These are phyloP conservation scores for Tupiocoris notatus DNA, from an alignment of 2,888 invertebrate species.

Conservation along the genomic window DNA sequence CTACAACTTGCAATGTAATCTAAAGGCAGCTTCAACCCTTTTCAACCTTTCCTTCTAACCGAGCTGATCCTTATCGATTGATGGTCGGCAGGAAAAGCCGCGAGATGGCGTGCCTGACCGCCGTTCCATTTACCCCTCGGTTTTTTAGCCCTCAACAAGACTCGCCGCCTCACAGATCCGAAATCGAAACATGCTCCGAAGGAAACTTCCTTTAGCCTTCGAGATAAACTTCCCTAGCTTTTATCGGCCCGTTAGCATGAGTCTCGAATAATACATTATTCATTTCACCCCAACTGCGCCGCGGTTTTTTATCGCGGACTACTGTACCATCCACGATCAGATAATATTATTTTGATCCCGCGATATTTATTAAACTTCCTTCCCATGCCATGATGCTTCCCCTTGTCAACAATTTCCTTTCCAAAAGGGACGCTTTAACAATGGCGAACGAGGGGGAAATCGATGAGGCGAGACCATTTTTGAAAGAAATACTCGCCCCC, in stretches of 20 bases:
- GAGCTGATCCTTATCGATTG: constrained; percentile 9
- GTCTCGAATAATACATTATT: neutral
- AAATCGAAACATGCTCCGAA: neutral
- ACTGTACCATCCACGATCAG: neutral
- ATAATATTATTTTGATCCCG: neutral
- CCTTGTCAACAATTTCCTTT: constrained; percentile 6
- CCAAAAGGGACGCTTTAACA: neutral
- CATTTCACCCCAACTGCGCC: neutral
- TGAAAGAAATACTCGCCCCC: too few species aligned
- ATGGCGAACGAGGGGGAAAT: too few species aligned
- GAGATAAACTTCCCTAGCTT: neutral
- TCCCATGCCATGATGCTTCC: neutral
- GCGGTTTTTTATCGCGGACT: neutral
- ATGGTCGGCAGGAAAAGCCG: neutral
- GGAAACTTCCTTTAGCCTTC: neutral
- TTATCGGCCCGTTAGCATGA: neutral
- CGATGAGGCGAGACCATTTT: too few species aligned
- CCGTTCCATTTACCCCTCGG: neutral
- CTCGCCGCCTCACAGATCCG: neutral
- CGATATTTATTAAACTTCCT: neutral
- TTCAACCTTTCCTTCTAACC: neutral
- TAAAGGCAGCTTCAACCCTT: neutral
- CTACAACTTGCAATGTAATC: too few species aligned
- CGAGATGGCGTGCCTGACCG: neutral
- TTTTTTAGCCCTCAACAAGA: neutral